These are phyloP conservation scores for Zenarchopterus dispar DNA, from an alignment of 2,797 vertebrate species.

Conservation along the genomic window DNA sequence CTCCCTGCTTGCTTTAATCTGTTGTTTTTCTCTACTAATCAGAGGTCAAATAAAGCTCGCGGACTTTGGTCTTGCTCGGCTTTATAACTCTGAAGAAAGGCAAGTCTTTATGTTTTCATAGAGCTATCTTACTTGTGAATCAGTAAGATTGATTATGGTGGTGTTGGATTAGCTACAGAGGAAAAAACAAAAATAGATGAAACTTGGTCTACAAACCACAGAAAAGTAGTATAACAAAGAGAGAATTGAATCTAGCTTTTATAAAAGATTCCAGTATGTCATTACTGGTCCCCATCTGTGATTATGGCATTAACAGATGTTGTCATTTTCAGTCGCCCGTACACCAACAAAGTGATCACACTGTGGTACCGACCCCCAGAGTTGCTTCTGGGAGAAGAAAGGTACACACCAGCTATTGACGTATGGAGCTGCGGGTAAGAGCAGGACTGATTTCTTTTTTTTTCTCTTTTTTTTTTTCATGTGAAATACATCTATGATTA, in stretches of 20 bases:
- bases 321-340: slow-evolving; percentile 88
- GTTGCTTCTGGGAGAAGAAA: slow-evolving; percentile 94
- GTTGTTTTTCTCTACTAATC: slow-evolving; percentile 27
- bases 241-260: too few relatives aligned
- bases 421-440: slow-evolving; percentile 99
- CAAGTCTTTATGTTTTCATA: slow-evolving; percentile 62
- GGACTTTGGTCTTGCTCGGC: slow-evolving; percentile 96
- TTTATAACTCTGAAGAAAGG: slow-evolving; percentile 99
- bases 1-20: background rate
- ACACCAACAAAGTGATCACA: slow-evolving; percentile 99
- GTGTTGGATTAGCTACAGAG: too few relatives aligned
- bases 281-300: too few relatives aligned
- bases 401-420: slow-evolving; percentile 97
- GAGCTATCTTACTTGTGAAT: background rate
- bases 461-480: background rate
- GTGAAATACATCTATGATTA: background rate
- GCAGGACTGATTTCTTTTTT: too few relatives aligned
- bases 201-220: too few relatives aligned
- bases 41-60: slow-evolving; percentile 98
- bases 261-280: too few relatives aligned
- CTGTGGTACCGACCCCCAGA: slow-evolving; percentile 98
- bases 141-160: too few relatives aligned
- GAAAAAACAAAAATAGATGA: too few relatives aligned
- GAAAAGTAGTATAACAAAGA: too few relatives aligned
- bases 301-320: background rate